These are phyloP conservation scores for Campoletis sonorensis DNA, from an alignment of 1,140 invertebrate genomes.

Conservation along the genomic window DNA sequence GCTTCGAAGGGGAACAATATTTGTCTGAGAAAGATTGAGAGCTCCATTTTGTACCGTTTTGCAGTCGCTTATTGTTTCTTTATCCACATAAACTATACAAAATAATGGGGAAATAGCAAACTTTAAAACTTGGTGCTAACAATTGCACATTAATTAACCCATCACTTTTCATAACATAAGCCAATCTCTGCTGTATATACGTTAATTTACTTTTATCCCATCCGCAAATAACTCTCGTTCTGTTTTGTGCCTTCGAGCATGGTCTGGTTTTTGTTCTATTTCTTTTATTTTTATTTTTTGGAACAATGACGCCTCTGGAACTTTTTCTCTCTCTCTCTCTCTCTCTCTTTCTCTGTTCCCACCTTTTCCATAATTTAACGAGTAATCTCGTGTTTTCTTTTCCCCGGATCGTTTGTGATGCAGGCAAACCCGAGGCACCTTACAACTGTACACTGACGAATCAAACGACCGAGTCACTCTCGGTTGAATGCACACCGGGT, in stretches of 20 bases:
- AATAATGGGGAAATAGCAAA: too few relatives aligned
- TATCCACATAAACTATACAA: neutral
- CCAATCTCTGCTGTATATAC: too few relatives aligned
- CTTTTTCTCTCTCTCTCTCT: too few relatives aligned
- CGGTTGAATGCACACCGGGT: conserved; percentile 85
- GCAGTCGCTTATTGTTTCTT: neutral
- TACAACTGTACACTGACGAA: conserved; percentile 88
- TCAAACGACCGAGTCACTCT: conserved; percentile 87
- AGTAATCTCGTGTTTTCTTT: conserved; percentile 18
- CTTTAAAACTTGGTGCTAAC: too few relatives aligned
- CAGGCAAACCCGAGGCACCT: conserved; percentile 88
- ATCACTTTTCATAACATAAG: too few relatives aligned
- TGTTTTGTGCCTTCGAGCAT: neutral
- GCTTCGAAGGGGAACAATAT: neutral
- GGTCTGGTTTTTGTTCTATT: neutral
- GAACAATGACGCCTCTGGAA: neutral
- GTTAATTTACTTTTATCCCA: too few relatives aligned
- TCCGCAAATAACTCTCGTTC: neutral
- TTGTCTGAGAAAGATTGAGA: neutral
- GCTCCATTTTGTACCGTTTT: too few relatives aligned
- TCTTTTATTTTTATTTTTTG: conserved; percentile 1
- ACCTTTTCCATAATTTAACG: conserved; percentile 37
- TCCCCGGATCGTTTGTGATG: neutral
- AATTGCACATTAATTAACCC: too few relatives aligned
- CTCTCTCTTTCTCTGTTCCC: neutral